Base-by-base conservation (phyloP, 2,797 vertebrate genomes). In the Melanotaenia pygmaea region DNA sequence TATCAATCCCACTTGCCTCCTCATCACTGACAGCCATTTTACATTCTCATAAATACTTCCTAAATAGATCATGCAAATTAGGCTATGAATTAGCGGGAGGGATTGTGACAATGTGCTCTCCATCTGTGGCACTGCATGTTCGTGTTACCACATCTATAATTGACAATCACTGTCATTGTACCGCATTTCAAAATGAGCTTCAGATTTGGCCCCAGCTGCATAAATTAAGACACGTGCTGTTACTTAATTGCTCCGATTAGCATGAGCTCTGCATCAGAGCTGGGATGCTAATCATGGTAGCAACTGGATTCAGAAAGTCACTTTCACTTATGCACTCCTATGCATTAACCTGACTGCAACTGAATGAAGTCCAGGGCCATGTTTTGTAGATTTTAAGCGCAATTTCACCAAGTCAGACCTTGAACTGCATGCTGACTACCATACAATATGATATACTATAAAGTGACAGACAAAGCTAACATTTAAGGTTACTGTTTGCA, bases 11-110 rank as follows among this genome's bases (percentile, higher is more conserved):
- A 50, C 40, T 68, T 66, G 77, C 79, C 75, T 88, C 79, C 84
- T 87, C 79, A 82, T 87, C 80, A 84, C 80, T 74, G 86, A 87
- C 86, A 83, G 74, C 68, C 72, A 88, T 92, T 92, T 91, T 83
- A 85, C 61, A 74, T 87, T 83, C 82, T 89, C 79, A 79, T 89
- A 82, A 91, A 89, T 80, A 83, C 81, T 85, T 91, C 83, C 87
- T 91, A 89, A 94, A 92, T 90, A 88, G 84, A 88, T 91, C 88
- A 91, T 91, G 91, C 89, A 90, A 92, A 93, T 92, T 74, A 81
- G 83, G 50, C 84, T 70, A 75, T 82, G 83, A 90, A 88, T 91
- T 90, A 88, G 88, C 79, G 2, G 73, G 83, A 82, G 83, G 83
- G 76, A 88, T 86, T 71, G 64, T 75, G 80, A 80, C 86, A 89